Base-by-base conservation (phyloP, 2,113 vertebrate genomes). In the Cavia porcellus region DNA sequence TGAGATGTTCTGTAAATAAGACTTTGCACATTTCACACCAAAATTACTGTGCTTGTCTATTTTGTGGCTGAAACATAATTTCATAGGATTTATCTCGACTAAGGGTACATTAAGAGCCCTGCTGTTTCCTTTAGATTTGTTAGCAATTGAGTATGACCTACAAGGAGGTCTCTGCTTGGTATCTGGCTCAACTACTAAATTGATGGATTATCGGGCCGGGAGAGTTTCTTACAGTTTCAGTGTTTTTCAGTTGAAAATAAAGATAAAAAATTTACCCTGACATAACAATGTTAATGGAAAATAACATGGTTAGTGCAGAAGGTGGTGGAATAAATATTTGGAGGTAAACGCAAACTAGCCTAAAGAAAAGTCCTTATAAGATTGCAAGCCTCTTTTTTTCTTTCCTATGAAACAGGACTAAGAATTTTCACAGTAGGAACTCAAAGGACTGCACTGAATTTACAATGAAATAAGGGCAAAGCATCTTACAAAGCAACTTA, bases 1-100 rank as follows among this genome's bases (percentile, higher is more conserved):
- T 74, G 50, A 97, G 97, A 98, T 98, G 89, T 94, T 98, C 96
- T 97, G 79, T 97, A 97, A 98, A 95, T 97, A 97, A 92, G 83
- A 92, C 68, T 98, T 96, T 97, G 86, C 90, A 96, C 82, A 94
- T 87, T 97, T 98, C 89, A 94, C 94, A 97, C 86, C 80, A 89
- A 97, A 97, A 97, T 98, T 97, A 97, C 91, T 90, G 80, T 96
- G 86, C 96, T 92, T 97, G 90, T 95, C 95, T 96, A 57, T 96
- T 97, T 95, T 47, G 83, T 92, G 93, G 96, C 91, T 92, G 83
- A 93, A 96, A 96, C 94, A 90, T 96, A 96, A 97, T 96, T 97
- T 94, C 86, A 94, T 82, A 97, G 89, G 86, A 97, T 96, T 97
- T 97, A 93, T 94, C 95, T 97, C 59, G 90, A 91, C 95, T 94